These are phyloP conservation scores for Drosophila ficusphila DNA, from an alignment of 1,140 invertebrate species.

Conservation along the genomic window DNA sequence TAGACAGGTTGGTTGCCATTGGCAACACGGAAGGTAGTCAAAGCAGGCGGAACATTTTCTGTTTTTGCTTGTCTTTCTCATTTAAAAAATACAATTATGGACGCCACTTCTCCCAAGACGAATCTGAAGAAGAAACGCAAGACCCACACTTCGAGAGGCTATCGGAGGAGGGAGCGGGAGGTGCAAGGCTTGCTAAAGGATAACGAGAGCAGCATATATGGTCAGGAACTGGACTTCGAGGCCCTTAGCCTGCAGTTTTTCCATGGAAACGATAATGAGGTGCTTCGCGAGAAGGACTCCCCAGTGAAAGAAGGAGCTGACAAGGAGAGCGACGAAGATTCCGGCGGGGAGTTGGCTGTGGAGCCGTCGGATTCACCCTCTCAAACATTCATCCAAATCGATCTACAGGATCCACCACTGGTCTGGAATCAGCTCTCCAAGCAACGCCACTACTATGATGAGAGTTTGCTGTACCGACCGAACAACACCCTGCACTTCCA, in stretches of 20 bases:
- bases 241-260: slow-evolving; percentile 49
- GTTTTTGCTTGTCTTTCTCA: background rate
- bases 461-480: slow-evolving; percentile 44
- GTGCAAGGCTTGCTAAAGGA: slow-evolving; percentile 53
- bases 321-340: slow-evolving; percentile 17
- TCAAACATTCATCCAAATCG: slow-evolving; percentile 68
- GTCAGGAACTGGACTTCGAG: slow-evolving; percentile 36
- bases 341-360: slow-evolving; percentile 8
- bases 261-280: slow-evolving; percentile 21
- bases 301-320: background rate
- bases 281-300: background rate
- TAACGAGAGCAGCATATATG: background rate
- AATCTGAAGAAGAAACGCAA: slow-evolving; percentile 50
- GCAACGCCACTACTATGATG: slow-evolving; percentile 41
- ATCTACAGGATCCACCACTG: slow-evolving; percentile 51
- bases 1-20: slow-evolving; percentile 1
- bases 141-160: slow-evolving; percentile 59
- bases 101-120: slow-evolving; percentile 1
- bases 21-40: background rate
- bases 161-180: slow-evolving; percentile 60
- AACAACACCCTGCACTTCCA: slow-evolving; percentile 31
- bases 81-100: background rate
- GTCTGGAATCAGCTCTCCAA: slow-evolving; percentile 22
- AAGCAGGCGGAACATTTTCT: background rate
- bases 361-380: slow-evolving; percentile 14